Percentiles rank a stretch among this genome's conserved stretches.
Conservation (phyloP, 2,888 invertebrate species). For the Scaeva pyrastri region DNA sequence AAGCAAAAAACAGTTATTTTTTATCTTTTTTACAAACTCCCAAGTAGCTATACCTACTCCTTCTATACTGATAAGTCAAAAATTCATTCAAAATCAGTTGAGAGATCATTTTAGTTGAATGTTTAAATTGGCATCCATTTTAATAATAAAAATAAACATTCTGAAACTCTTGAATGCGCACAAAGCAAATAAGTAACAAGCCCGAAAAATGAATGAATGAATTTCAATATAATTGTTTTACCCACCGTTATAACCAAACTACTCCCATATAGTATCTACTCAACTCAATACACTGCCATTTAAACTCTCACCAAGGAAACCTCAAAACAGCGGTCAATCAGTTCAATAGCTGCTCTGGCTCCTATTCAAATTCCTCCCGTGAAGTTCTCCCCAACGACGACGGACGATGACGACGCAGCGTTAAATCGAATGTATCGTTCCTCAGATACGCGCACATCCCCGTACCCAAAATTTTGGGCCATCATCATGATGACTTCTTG, state of each 20-base stretch:
- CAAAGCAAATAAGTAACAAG: background rate
- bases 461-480: background rate
- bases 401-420: no score
- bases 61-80: no score
- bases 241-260: background rate
- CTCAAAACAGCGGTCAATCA: constrained; percentile 56
- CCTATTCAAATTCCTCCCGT: constrained; percentile 2
- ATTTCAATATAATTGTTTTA: constrained; percentile 21
- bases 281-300: background rate
- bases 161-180: background rate
- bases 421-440: background rate
- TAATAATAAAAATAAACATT: background rate
- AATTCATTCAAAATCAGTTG: no score
- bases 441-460: background rate
- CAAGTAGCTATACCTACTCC: no score
- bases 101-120: no score
- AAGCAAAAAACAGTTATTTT: no score
- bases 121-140: no score
- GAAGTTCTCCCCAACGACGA: background rate
- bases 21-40: no score
- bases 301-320: constrained; percentile 24
- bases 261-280: background rate
- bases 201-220: background rate
- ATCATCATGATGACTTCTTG: constrained; percentile 11
- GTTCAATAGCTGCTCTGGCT: constrained; percentile 21